phyloP scores from a whole-genome alignment of 2,113 vertebrate species.

The Saccopteryx leptura region DNA sequence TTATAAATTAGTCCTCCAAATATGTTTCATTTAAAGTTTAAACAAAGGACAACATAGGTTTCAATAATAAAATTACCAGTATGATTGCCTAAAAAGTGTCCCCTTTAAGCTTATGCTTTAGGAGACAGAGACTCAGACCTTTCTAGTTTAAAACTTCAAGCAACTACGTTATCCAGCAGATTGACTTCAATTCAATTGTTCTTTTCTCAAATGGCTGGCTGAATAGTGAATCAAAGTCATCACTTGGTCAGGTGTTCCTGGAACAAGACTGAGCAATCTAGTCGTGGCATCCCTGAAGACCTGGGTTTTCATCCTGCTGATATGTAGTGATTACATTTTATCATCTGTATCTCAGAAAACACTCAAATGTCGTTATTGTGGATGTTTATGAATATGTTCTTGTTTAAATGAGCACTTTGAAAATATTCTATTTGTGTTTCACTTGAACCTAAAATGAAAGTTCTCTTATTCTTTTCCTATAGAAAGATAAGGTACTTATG shows the following conservation, averaged over 20 bases:
- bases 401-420: conserved; percentile 50
- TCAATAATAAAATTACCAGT: not conserved
- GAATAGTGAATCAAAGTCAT: conserved; percentile 42
- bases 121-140: not conserved
- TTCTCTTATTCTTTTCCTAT: conserved; percentile 3
- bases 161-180: conserved; percentile 14
- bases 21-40: conserved; percentile 6
- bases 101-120: not conserved
- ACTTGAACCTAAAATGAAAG: conserved; percentile 21
- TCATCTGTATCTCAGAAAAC: not conserved
- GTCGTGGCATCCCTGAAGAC: not conserved
- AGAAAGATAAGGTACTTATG: not conserved
- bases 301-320: not conserved
- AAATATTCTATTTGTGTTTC: conserved; percentile 41
- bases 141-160: conserved; percentile 31
- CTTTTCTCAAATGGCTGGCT: conserved; percentile 21
- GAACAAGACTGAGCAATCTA: conserved; percentile 25
- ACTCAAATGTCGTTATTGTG: not conserved
- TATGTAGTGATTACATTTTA: conserved; percentile 23
- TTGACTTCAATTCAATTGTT: conserved; percentile 24
- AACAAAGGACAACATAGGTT: not conserved
- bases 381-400: conserved; percentile 33
- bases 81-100: not conserved
- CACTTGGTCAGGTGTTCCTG: not conserved
- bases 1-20: not conserved